phyloP scores from a whole-genome alignment of 2,888 invertebrate species.

The Heliconius charithonia region DNA sequence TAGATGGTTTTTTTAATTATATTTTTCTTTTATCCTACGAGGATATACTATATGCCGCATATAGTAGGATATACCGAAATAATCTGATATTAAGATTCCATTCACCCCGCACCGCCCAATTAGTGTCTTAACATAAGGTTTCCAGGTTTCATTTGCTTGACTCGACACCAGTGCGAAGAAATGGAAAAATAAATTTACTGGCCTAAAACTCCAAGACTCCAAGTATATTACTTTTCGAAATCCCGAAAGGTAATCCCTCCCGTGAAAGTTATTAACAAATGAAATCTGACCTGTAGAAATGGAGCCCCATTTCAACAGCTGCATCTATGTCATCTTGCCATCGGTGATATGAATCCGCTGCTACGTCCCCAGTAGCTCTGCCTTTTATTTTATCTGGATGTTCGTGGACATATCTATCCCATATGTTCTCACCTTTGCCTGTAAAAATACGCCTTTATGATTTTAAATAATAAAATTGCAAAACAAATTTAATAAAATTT shows the following conservation, averaged over 20 bases:
- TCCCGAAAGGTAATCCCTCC: no score
- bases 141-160: neutral
- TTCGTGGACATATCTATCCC: constrained; percentile 71
- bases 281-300: constrained; percentile 68
- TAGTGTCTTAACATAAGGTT: no score
- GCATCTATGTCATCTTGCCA: constrained; percentile 80
- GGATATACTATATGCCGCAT: no score
- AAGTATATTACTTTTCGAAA: no score
- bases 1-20: neutral
- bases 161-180: no score
- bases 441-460: constrained; percentile 32
- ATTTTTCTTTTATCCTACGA: no score
- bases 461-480: no score
- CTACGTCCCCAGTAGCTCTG: constrained; percentile 82
- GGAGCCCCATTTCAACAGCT: constrained; percentile 63
- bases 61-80: no score
- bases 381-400: constrained; percentile 46
- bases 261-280: neutral
- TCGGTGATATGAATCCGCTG: constrained; percentile 83
- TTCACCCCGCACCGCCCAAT: no score
- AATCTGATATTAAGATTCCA: no score
- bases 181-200: no score
- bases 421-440: constrained; percentile 83
- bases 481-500: neutral
- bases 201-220: no score